phyloP scores from a whole-genome alignment of 2,113 vertebrate species.

The Tachycineta bicolor region DNA sequence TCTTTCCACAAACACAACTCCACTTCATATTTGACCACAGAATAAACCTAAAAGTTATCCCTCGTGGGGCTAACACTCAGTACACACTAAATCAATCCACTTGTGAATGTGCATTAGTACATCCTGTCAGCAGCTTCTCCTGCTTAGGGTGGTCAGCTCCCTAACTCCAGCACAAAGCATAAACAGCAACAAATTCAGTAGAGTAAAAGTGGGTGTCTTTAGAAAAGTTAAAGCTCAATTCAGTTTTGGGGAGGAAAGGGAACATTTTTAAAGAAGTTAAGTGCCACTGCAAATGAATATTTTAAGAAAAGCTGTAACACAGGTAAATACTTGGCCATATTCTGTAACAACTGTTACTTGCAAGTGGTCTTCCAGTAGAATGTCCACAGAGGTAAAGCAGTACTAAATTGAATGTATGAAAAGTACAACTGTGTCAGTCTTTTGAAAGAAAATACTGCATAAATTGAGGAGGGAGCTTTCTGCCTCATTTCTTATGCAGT shows the following conservation, averaged over 20 bases:
- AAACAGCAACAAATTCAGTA: background rate
- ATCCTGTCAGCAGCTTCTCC: background rate
- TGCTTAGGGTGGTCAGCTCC: background rate
- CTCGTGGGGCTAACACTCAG: background rate
- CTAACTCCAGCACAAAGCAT: background rate
- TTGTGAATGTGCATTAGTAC: background rate
- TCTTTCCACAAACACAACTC: background rate
- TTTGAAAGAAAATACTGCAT: slow-evolving; percentile 28
- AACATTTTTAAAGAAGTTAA: background rate
- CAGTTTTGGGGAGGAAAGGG: background rate
- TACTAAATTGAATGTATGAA: background rate
- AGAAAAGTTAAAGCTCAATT: background rate
- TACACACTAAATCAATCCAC: background rate
- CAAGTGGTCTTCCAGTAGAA: slow-evolving; percentile 5
- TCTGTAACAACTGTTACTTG: slow-evolving; percentile 25
- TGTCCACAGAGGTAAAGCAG: background rate
- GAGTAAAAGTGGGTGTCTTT: background rate
- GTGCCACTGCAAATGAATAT: background rate
- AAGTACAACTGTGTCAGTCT: background rate
- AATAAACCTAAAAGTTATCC: background rate
- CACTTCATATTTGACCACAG: background rate
- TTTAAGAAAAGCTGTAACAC: background rate
- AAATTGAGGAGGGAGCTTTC: background rate
- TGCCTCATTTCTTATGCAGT: background rate
- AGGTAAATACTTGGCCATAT: background rate